Conservation (phyloP, 2,888 invertebrate species). For the Brachyopa scutellaris region DNA sequence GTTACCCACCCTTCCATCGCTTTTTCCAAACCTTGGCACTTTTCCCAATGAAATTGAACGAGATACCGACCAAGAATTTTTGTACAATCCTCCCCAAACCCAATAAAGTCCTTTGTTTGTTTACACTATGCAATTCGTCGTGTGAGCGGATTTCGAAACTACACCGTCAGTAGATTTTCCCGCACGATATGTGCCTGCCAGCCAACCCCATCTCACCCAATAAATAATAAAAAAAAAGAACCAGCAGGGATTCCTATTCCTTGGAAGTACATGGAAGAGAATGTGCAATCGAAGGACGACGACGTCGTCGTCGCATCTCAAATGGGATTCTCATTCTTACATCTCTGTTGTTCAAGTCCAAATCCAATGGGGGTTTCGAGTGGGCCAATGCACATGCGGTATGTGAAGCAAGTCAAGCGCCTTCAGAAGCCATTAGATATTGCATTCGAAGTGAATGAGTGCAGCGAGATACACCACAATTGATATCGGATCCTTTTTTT, state of each 20-base stretch:
- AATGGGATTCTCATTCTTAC: constrained; percentile 16
- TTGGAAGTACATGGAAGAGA: neutral
- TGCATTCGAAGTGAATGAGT: constrained; percentile 26
- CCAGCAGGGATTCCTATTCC: neutral
- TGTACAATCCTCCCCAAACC: neutral
- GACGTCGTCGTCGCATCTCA: constrained; percentile 2
- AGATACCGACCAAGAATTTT: too few species aligned
- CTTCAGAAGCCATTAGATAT: constrained; percentile 28
- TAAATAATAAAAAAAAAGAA: too few species aligned
- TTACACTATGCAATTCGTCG: constrained; percentile 39
- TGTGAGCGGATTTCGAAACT: constrained; percentile 18
- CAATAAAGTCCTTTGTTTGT: constrained; percentile 23
- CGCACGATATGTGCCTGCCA: neutral
- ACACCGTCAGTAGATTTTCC: constrained; percentile 2
- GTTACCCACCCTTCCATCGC: neutral
- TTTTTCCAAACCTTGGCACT: neutral
- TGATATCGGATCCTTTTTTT: constrained; percentile 22
- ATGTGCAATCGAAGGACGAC: constrained; percentile 6
- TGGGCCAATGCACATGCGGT: constrained; percentile 16
- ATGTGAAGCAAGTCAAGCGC: constrained; percentile 21
- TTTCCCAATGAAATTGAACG: neutral
- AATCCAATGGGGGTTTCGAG: neutral
- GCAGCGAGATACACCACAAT: too few species aligned
- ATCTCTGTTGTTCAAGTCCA: constrained; percentile 2
- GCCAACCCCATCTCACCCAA: too few species aligned